Evolutionary conservation across 2,797 vertebrate genomes (phyloP), one percentile per base, ranked within the genome.

Genomic region (Decapterus maruadsi): DNA sequence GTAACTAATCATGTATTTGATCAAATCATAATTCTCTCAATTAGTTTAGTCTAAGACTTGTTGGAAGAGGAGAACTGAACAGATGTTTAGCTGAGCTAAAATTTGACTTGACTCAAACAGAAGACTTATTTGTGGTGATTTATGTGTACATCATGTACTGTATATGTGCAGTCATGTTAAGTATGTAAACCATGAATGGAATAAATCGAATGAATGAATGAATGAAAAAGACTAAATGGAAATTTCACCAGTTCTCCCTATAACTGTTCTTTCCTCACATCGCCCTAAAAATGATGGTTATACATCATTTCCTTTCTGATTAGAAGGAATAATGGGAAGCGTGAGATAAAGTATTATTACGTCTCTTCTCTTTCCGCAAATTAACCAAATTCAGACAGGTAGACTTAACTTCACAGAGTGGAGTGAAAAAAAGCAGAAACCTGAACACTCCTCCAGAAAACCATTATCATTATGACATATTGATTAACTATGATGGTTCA

Each of bases 391-490:
- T 57, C 11, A 67, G 36, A 51, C 2, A 51, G 7, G 34, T 36
- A 8, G 34, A 36, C 34, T 36, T 36, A 8, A 36, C 34, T 36
- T 36, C 34, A 36, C 8, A 36, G 34, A 36, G 34, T 36, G 34
- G 34, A 36, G 8, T 36, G 34, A 36, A 36, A 36, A 5, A 36
- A 6, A 36, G 34, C 34, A 36, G 34, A 36, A 36, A 36, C 6
- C 34, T 36, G 34, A 36, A 36, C 34, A 8, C 34, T 36, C 34
- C 34, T 36, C 36, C 22, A 42, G 16, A 51, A 59, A 45, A 50
- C 14, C 61, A 75, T 53, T 22, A 58, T 13, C 66, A 69, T 16
- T 31, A 58, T 16, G 4, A 64, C 1, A 1, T 59, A 73, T 26
- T 50, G 55, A 56, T 78, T 40, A 50, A 22, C 48, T 12, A n/a